These are phyloP conservation scores for Amphiprion clarkii DNA, from an alignment of 2,797 vertebrate genomes.

Conservation along the genomic window DNA sequence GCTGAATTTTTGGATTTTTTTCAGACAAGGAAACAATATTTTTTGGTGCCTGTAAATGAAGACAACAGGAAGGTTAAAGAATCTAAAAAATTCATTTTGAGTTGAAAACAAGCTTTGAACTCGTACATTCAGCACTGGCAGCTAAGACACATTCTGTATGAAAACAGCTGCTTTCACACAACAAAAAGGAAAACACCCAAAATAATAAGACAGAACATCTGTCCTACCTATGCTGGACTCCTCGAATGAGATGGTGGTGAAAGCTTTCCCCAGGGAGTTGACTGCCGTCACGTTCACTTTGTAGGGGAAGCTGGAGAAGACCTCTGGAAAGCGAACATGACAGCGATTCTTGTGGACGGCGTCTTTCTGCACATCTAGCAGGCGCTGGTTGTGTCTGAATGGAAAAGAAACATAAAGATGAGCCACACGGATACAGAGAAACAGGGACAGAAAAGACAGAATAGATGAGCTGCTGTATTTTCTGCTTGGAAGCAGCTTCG, in stretches of 20 bases:
- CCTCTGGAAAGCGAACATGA: slow-evolving; percentile 93
- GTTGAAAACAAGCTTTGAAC: too few relatives aligned
- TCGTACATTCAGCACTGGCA: too few relatives aligned
- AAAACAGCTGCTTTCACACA: neutral
- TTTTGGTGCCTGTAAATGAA: too few relatives aligned
- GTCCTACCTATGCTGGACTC: slow-evolving; percentile 93
- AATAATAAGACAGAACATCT: neutral
- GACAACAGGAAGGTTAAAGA: too few relatives aligned
- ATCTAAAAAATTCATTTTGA: too few relatives aligned
- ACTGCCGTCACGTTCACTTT: slow-evolving; percentile 93
- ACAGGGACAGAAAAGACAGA: neutral
- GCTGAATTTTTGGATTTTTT: too few relatives aligned
- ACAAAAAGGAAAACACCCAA: neutral
- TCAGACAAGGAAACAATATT: too few relatives aligned
- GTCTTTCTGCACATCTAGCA: slow-evolving; percentile 92
- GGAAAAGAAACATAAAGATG: neutral
- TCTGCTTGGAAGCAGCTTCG: neutral
- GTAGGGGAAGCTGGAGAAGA: slow-evolving; percentile 95
- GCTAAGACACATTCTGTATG: neutral
- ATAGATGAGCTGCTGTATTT: neutral
- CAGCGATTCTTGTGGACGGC: slow-evolving; percentile 94
- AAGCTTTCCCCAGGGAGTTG: slow-evolving; percentile 92
- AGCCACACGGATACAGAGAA: neutral
- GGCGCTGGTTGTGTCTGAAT: slow-evolving; percentile 91
- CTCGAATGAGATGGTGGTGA: slow-evolving; percentile 88